These are phyloP conservation scores for Opisthocomus hoazin DNA, from an alignment of 2,113 vertebrate species.

Conservation along the genomic window DNA sequence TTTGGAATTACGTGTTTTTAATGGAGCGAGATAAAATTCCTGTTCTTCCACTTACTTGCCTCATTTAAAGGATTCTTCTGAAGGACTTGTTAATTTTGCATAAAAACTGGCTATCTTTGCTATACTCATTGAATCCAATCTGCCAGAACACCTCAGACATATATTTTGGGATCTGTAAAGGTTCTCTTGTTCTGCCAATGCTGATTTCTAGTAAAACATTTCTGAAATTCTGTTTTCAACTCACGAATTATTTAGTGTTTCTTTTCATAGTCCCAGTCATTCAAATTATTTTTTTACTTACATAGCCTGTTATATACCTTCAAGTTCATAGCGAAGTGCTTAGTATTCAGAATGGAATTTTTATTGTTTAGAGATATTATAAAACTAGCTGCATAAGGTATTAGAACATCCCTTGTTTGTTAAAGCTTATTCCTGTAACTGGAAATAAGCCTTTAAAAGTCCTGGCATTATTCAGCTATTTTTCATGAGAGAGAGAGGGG, in stretches of 20 bases:
- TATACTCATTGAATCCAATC: not conserved
- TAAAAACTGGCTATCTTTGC: not conserved
- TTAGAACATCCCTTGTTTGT: not conserved
- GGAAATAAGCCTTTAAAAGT: not conserved
- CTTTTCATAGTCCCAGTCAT: not conserved
- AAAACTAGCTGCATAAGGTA: slow-evolving; percentile 17
- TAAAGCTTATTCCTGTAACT: not conserved
- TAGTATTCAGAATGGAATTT: not conserved
- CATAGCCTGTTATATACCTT: not conserved
- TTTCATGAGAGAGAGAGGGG: not conserved
- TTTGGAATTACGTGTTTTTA: not conserved
- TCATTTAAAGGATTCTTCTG: not conserved
- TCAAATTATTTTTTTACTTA: not conserved
- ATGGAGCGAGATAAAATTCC: not conserved
- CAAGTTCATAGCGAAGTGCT: not conserved
- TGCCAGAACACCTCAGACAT: not conserved
- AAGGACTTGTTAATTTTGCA: not conserved
- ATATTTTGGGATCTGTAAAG: not conserved
- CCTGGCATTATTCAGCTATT: not conserved
- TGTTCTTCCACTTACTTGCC: not conserved
- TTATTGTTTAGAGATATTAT: not conserved
- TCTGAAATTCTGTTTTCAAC: not conserved
- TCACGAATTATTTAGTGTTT: slow-evolving; percentile 12
- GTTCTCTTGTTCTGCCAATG: not conserved
- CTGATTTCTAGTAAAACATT: not conserved